phyloP scores from a whole-genome alignment of 2,888 invertebrate species.

The Acanthacorydalis orientalis region DNA sequence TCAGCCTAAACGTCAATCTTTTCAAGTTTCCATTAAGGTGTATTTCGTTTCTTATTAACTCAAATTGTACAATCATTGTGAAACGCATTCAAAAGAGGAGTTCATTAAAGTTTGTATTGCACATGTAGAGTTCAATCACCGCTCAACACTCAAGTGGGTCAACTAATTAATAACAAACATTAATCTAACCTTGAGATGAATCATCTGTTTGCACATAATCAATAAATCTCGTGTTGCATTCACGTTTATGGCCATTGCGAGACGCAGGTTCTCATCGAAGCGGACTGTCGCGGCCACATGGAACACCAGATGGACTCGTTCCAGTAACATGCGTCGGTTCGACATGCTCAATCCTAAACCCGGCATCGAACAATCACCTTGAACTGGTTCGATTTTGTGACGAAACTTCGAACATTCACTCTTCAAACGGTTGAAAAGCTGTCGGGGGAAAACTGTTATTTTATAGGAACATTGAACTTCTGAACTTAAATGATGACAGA shows the following conservation, averaged over 20 bases:
- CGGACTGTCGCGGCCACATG: slow-evolving; percentile 87
- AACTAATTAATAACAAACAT: too few relatives aligned
- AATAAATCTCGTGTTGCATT: slow-evolving; percentile 60
- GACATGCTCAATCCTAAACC: slow-evolving; percentile 43
- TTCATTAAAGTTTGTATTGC: too few relatives aligned
- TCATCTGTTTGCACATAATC: slow-evolving; percentile 50
- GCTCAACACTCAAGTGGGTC: too few relatives aligned
- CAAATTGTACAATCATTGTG: too few relatives aligned
- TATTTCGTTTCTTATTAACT: too few relatives aligned
- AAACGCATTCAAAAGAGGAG: too few relatives aligned
- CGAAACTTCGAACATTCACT: slow-evolving; percentile 38
- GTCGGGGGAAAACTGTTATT: background rate
- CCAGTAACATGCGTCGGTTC: slow-evolving; percentile 40
- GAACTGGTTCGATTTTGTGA: slow-evolving; percentile 48
- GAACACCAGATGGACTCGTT: slow-evolving; percentile 54
- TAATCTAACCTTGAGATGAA: slow-evolving; percentile 43
- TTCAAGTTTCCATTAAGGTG: too few relatives aligned
- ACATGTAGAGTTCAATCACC: too few relatives aligned
- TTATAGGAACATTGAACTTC: too few relatives aligned
- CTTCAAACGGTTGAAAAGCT: slow-evolving; percentile 37
- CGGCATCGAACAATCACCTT: slow-evolving; percentile 48
- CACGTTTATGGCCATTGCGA: slow-evolving; percentile 66
- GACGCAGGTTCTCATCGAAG: slow-evolving; percentile 67
- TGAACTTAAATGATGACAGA: too few relatives aligned
- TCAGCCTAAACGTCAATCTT: too few relatives aligned